Evolutionary conservation across 2,888 invertebrate species (phyloP), one percentile per base, ranked within the genome.

Genomic region (Drymonia ruficornis): DNA sequence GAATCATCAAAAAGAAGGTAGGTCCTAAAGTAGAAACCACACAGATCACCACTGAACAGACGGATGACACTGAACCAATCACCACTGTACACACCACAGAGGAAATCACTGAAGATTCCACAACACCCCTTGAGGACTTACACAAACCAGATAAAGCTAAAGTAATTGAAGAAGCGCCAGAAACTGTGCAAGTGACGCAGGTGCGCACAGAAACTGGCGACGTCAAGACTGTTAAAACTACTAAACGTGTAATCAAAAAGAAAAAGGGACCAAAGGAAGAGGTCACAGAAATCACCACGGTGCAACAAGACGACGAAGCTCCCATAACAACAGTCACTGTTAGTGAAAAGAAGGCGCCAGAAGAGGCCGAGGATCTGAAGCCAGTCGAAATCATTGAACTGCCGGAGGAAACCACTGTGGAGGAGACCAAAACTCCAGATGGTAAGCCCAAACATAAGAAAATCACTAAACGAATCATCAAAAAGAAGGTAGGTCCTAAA

Each of bases 261-360:
- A 81, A 80, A 42, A 78, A 81, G 55, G 83, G 87, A 9, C 78
- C 70, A 0, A 70, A 67, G 48, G 54, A 69, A 70, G 81, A 74
- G 78, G 85, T 83, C 59, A 90, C 76, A 67, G 83, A 79, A 82
- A 89, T 87, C 71, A 85, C 84, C 64, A 83, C 75, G 68, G 68
- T 81, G 61, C 81, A 58, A 73, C 86, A 78, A 66, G 75, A 87
- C 74, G 89, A 86, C 56, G 78, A 86, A 61, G 56, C 70, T 42
- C 77, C 78, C 3, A 68, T 74, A 59, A 80, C 78, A 0, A 77
- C 80, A 2, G 76, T 82, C 28, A 70, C 54, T 57, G 56, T 65
- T 2, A 44, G 23, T 13, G 44, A 44, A 44, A 23, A 44, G n/a
- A 19, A 44, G n/a, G 13, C n/a, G 0, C 60, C 53, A 0, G 40